A percentile compares a stretch with the other conserved stretches of the same genome.
Evolutionary conservation across 2,888 invertebrate genomes (phyloP).

Genomic region (Rhopalosiphum nymphaeae): DNA sequence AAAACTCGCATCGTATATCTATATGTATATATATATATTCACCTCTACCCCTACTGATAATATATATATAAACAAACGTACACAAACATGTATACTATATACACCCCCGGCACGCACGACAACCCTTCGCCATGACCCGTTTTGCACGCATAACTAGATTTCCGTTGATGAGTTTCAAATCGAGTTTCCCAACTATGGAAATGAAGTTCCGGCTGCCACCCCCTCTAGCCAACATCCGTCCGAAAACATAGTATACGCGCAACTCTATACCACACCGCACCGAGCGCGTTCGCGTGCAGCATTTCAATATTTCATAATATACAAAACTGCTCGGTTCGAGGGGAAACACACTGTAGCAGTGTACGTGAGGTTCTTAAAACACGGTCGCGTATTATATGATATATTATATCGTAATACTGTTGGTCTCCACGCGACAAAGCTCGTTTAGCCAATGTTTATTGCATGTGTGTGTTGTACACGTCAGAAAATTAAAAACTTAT

Average conservation of each 20-base stretch:
- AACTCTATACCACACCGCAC: not conserved
- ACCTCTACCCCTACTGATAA: not conserved
- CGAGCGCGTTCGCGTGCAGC: conserved; percentile 50
- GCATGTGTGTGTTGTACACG: not conserved
- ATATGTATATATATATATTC: conserved; percentile 28
- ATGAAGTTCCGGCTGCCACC: conserved; percentile 59
- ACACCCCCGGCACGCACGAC: conserved; percentile 60
- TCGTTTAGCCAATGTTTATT: conserved; percentile 25
- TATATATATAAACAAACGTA: not conserved
- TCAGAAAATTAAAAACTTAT: conserved; percentile 22
- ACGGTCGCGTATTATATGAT: conserved; percentile 18
- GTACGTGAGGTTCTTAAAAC: conserved; percentile 57
- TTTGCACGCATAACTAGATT: conserved; percentile 66
- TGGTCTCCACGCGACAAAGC: conserved; percentile 6
- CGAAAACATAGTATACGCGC: conserved; percentile 32
- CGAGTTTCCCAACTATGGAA: conserved; percentile 66
- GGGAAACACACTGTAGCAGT: not conserved
- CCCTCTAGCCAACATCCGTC: conserved; percentile 60
- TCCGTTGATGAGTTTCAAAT: conserved; percentile 67
- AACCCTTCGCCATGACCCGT: conserved; percentile 58
- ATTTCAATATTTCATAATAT: conserved; percentile 61
- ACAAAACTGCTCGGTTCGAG: conserved; percentile 27
- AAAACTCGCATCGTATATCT: conserved; percentile 9
- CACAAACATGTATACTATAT: not conserved
- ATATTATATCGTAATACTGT: conserved; percentile 2